These are phyloP conservation scores for Aplocera efformata DNA, from an alignment of 2,888 invertebrate genomes.

Conservation along the genomic window DNA sequence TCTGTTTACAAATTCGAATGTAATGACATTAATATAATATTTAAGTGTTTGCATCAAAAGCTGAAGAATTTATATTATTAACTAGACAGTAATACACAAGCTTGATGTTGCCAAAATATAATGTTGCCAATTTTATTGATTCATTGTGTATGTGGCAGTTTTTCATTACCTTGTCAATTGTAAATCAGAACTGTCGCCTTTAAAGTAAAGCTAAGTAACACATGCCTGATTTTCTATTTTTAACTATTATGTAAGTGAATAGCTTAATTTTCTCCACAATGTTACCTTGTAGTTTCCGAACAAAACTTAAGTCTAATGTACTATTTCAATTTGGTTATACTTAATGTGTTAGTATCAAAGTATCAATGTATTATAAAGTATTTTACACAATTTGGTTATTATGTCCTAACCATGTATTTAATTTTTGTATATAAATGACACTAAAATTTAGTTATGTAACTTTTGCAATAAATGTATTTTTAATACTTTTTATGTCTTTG, in stretches of 20 bases:
- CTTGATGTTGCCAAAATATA: slow-evolving; percentile 58
- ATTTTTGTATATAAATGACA: slow-evolving; percentile 78
- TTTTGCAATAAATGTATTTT: slow-evolving; percentile 80
- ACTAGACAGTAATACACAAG: slow-evolving; percentile 44
- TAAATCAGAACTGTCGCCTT: slow-evolving; percentile 5
- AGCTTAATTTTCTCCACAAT: slow-evolving; percentile 23
- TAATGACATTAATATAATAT: no score
- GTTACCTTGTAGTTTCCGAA: slow-evolving; percentile 48
- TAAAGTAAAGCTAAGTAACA: slow-evolving; percentile 3
- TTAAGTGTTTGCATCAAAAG: slow-evolving; percentile 10
- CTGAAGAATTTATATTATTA: slow-evolving; percentile 29
- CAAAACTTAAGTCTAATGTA: slow-evolving; percentile 27
- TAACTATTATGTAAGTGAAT: slow-evolving; percentile 11
- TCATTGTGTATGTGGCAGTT: slow-evolving; percentile 7
- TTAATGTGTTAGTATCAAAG: slow-evolving; percentile 34
- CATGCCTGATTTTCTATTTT: slow-evolving; percentile 1
- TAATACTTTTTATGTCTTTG: slow-evolving; percentile 65
- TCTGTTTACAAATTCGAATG: no score
- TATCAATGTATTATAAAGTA: slow-evolving; percentile 51
- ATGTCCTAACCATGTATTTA: slow-evolving; percentile 61
- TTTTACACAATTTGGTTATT: slow-evolving; percentile 52
- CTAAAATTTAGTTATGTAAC: slow-evolving; percentile 72
- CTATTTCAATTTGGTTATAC: slow-evolving; percentile 31
- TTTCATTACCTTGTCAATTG: slow-evolving; percentile 8
- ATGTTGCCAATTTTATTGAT: slow-evolving; percentile 51